These are phyloP conservation scores for Athalia rosae DNA, from an alignment of 2,888 invertebrate genomes.

Conservation along the genomic window DNA sequence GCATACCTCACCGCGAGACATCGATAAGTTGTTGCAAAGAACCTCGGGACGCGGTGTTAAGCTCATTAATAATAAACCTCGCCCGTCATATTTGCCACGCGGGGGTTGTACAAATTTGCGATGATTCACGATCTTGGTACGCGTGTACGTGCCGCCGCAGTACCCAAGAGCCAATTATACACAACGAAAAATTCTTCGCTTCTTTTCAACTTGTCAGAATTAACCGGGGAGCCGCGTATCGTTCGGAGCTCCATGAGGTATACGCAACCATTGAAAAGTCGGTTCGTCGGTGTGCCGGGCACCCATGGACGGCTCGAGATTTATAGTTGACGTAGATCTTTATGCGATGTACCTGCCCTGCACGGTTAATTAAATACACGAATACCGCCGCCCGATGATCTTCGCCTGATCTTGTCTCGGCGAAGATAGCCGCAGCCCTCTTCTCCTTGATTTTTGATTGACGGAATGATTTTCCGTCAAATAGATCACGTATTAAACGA, in stretches of 20 bases:
- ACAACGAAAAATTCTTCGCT: slow-evolving; percentile 28
- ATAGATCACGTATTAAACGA: slow-evolving; percentile 36
- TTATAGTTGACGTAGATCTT: slow-evolving; percentile 38
- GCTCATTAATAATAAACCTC: slow-evolving; percentile 24
- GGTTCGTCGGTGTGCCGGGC: too few species aligned
- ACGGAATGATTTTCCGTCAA: slow-evolving; percentile 43
- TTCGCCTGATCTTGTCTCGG: slow-evolving; percentile 22
- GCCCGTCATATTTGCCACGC: slow-evolving; percentile 25
- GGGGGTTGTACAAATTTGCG: slow-evolving; percentile 29
- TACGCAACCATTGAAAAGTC: background rate
- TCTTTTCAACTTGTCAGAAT: slow-evolving; percentile 19
- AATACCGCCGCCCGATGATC: slow-evolving; percentile 20
- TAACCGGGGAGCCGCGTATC: background rate
- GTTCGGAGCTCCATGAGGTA: background rate
- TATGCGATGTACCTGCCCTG: slow-evolving; percentile 23
- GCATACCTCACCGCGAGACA: background rate
- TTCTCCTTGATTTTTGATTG: slow-evolving; percentile 25
- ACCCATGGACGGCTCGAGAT: slow-evolving; percentile 19
- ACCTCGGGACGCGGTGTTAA: slow-evolving; percentile 2
- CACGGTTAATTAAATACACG: slow-evolving; percentile 43
- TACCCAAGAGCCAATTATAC: slow-evolving; percentile 32
- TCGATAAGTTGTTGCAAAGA: background rate
- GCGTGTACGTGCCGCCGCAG: background rate
- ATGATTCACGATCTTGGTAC: slow-evolving; percentile 29
- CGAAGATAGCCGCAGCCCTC: slow-evolving; percentile 8